phyloP scores from a whole-genome alignment of 1,140 invertebrate species.

The Metaphire vulgaris region DNA sequence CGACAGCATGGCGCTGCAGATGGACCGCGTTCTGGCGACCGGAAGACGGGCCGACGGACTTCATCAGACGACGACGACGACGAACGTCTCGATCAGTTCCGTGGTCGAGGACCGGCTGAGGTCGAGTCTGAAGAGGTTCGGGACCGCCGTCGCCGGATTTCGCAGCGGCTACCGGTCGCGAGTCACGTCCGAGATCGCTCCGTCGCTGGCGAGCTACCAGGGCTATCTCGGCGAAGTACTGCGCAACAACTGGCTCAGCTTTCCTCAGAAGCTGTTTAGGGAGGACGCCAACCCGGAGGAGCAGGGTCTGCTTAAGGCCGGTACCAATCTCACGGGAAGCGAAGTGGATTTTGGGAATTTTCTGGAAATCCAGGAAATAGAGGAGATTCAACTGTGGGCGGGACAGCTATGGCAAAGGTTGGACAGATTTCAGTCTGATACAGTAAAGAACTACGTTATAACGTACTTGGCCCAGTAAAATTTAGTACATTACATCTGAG shows the following conservation, averaged over 20 bases:
- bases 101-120: slow-evolving; percentile 6
- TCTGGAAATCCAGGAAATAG: slow-evolving; percentile 24
- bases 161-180: not conserved
- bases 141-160: not conserved
- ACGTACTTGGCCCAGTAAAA: too few species aligned
- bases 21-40: slow-evolving; percentile 8
- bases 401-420: slow-evolving; percentile 29
- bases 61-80: not conserved
- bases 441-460: too few species aligned
- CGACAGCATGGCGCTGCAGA: slow-evolving; percentile 17
- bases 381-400: slow-evolving; percentile 23
- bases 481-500: too few species aligned
- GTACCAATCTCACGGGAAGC: slow-evolving; percentile 8
- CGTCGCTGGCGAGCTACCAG: slow-evolving; percentile 5
- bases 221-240: slow-evolving; percentile 5
- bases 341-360: slow-evolving; percentile 24
- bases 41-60: not conserved
- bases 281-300: not conserved
- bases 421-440: not conserved
- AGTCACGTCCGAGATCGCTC: not conserved
- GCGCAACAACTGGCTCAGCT: slow-evolving; percentile 21
- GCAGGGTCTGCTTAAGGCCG: not conserved
- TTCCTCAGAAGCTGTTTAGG: slow-evolving; percentile 23
- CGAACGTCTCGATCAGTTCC: slow-evolving; percentile 1
- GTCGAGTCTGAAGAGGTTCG: not conserved